phyloP scores from a whole-genome alignment of 2,888 invertebrate species.

The Nomada ferruginata region DNA sequence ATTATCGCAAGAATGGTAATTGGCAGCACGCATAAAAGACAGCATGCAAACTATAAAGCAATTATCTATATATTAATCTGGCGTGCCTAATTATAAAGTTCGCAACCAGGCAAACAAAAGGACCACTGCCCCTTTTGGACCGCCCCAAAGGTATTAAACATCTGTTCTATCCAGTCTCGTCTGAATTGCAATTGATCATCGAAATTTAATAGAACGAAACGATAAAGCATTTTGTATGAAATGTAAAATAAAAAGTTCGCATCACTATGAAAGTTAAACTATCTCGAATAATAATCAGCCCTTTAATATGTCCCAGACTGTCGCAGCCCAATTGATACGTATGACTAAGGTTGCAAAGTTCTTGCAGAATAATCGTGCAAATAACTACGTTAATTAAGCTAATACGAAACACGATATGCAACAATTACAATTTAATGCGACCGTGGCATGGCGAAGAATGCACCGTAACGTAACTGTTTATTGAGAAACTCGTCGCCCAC shows the following conservation, averaged over 20 bases:
- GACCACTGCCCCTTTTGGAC: conserved; percentile 2
- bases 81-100: conserved; percentile 43
- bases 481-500: conserved; percentile 46
- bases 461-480: conserved; percentile 39
- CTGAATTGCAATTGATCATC: conserved; percentile 67
- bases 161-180: conserved; percentile 58
- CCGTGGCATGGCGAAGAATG: conserved; percentile 37
- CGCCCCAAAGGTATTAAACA: conserved; percentile 38
- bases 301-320: neutral
- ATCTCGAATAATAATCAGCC: neutral
- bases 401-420: conserved; percentile 45
- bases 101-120: conserved; percentile 38
- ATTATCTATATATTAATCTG: conserved; percentile 32
- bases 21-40: no score
- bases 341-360: neutral
- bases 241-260: no score
- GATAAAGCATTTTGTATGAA: no score
- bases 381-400: conserved; percentile 39
- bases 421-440: conserved; percentile 37
- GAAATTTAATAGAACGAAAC: conserved; percentile 13
- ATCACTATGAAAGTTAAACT: no score
- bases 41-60: neutral
- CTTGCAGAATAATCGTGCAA: conserved; percentile 15
- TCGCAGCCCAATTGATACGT: neutral
- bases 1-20: neutral